Evolutionary conservation across 2,797 vertebrate species (phyloP).

Genomic region (Rhinatrema bivittatum): DNA sequence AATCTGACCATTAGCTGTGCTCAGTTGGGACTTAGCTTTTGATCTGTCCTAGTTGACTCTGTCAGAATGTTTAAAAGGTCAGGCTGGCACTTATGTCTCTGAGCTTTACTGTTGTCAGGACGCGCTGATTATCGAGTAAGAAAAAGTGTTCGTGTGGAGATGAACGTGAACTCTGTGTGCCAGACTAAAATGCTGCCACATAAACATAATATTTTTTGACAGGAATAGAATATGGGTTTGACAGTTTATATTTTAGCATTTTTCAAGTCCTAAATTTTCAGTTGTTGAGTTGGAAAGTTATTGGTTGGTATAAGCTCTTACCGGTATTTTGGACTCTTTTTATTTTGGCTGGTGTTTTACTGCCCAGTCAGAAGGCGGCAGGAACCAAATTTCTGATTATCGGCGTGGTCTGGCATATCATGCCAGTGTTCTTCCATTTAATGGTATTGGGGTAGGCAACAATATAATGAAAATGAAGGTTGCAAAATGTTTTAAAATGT

Average conservation of each 20-base stretch:
- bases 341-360: too few relatives aligned
- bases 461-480: too few relatives aligned
- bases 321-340: too few relatives aligned
- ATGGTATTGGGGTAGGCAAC: too few relatives aligned
- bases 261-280: background rate
- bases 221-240: background rate
- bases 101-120: background rate
- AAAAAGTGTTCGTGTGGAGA: background rate
- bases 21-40: slow-evolving; percentile 4
- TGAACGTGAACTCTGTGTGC: background rate
- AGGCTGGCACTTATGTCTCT: background rate
- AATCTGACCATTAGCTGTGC: background rate
- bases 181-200: background rate
- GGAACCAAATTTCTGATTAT: too few relatives aligned
- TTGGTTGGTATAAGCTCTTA: too few relatives aligned
- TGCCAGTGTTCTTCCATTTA: too few relatives aligned
- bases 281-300: background rate
- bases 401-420: too few relatives aligned
- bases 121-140: background rate
- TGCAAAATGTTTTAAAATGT: too few relatives aligned
- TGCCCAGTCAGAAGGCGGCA: too few relatives aligned
- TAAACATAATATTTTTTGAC: background rate
- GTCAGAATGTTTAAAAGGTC: slow-evolving; percentile 1
- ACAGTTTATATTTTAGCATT: background rate
- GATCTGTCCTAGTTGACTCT: background rate